A percentile compares a stretch with the other conserved stretches of the same genome.
Conservation (phyloP, 1,140 invertebrate genomes). For the Lordiphosa collinella region DNA sequence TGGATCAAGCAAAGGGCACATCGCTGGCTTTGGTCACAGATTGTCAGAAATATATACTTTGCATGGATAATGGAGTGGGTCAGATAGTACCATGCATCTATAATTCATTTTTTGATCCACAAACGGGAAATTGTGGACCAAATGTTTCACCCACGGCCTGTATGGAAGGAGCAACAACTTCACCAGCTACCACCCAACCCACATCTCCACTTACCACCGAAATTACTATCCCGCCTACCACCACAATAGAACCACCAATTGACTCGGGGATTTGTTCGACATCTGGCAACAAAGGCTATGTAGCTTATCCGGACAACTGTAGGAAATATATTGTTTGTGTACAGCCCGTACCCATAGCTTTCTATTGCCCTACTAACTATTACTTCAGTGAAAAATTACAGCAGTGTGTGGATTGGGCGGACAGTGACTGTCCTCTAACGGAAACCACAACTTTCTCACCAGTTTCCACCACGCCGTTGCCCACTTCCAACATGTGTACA, state of each 20-base stretch:
- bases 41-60: conserved; percentile 53
- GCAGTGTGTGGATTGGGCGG: conserved; percentile 36
- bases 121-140: conserved; percentile 12
- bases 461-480: conserved; percentile 12
- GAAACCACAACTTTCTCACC: conserved; percentile 19
- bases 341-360: conserved; percentile 53
- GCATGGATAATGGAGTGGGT: conserved; percentile 40
- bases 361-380: conserved; percentile 39
- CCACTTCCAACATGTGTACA: conserved; percentile 20
- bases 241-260: conserved; percentile 6
- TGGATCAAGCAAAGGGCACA: conserved; percentile 24
- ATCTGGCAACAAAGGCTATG: conserved; percentile 24
- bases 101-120: conserved; percentile 22
- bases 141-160: conserved; percentile 52
- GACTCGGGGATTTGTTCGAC: conserved; percentile 23
- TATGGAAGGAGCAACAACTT: not conserved
- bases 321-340: conserved; percentile 54
- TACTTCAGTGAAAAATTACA: conserved; percentile 46
- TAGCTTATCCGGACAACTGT: conserved; percentile 54
- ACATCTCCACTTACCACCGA: conserved; percentile 2
- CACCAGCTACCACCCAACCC: not conserved
- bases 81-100: conserved; percentile 45
- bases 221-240: not conserved
- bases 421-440: conserved; percentile 31
- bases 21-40: conserved; percentile 40